phyloP scores from a whole-genome alignment of 2,797 vertebrate species.

The Malacoctenus gilli region DNA sequence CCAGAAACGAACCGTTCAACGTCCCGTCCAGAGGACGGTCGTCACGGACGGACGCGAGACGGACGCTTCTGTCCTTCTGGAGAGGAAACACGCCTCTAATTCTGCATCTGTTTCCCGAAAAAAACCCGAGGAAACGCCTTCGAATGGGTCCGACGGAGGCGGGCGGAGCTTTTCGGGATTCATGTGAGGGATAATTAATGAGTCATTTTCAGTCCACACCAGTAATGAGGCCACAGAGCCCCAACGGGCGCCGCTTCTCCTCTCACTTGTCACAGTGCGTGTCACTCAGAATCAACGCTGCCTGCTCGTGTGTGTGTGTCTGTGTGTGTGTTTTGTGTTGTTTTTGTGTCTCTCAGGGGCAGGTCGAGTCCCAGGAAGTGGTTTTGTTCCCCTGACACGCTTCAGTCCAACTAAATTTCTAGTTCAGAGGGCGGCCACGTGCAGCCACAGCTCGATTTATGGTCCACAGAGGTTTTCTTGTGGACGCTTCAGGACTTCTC shows the following conservation, averaged over 20 bases:
- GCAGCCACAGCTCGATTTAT: too few relatives aligned
- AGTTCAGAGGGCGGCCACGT: too few relatives aligned
- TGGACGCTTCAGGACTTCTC: too few relatives aligned
- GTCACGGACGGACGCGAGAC: too few relatives aligned
- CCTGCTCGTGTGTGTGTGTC: too few relatives aligned
- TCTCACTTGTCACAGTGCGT: constrained; percentile 62
- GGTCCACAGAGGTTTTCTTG: too few relatives aligned
- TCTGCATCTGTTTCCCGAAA: neutral
- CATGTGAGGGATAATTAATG: constrained; percentile 61
- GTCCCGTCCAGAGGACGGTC: constrained; percentile 38
- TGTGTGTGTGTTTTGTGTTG: constrained; percentile 20
- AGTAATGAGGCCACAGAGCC: constrained; percentile 69
- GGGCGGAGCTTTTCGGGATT: constrained; percentile 44
- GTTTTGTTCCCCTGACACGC: constrained; percentile 35
- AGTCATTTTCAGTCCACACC: constrained; percentile 62
- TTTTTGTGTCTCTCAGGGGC: constrained; percentile 8
- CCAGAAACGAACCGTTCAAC: constrained; percentile 50
- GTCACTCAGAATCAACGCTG: constrained; percentile 71
- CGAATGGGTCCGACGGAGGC: constrained; percentile 15
- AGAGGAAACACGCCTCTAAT: neutral
- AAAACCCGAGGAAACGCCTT: constrained; percentile 13
- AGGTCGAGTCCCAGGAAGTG: constrained; percentile 62
- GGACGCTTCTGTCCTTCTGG: too few relatives aligned
- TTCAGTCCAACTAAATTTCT: too few relatives aligned
- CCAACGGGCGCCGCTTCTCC: constrained; percentile 64